Percentiles rank a stretch among this genome's conserved stretches.
Evolutionary conservation across 1,140 invertebrate genomes (phyloP).

Genomic region (Drosophila setifemur): DNA sequence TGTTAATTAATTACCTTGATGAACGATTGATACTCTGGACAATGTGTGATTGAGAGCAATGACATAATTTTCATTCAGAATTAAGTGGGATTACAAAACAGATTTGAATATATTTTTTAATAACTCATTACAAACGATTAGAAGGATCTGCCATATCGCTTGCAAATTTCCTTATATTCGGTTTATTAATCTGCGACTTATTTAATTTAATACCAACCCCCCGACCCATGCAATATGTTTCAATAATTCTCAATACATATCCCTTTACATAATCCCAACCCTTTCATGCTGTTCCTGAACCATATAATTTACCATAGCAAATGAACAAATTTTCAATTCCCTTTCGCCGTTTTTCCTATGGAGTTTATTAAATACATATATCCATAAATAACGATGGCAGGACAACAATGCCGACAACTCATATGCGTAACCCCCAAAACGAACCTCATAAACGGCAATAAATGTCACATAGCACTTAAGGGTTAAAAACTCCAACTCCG

Average conservation of each 20-base stretch:
- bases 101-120: no score
- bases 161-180: no score
- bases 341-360: neutral
- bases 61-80: neutral
- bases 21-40: conserved; percentile 55
- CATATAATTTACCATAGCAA: conserved; percentile 60
- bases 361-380: conserved; percentile 65
- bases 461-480: conserved; percentile 68
- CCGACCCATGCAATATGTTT: conserved; percentile 18
- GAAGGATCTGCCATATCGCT: no score
- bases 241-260: conserved; percentile 1
- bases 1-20: conserved; percentile 65
- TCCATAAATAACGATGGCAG: conserved; percentile 66
- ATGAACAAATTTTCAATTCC: conserved; percentile 47
- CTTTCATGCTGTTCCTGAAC: conserved; percentile 4
- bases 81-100: neutral
- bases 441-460: conserved; percentile 77
- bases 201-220: conserved; percentile 28
- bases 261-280: neutral
- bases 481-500: conserved; percentile 50
- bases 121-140: no score
- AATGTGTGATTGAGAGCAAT: neutral
- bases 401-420: conserved; percentile 36
- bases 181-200: conserved; percentile 23
- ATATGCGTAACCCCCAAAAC: conserved; percentile 67